These are phyloP conservation scores for Boloria selene DNA, from an alignment of 2,888 invertebrate genomes.

Conservation along the genomic window DNA sequence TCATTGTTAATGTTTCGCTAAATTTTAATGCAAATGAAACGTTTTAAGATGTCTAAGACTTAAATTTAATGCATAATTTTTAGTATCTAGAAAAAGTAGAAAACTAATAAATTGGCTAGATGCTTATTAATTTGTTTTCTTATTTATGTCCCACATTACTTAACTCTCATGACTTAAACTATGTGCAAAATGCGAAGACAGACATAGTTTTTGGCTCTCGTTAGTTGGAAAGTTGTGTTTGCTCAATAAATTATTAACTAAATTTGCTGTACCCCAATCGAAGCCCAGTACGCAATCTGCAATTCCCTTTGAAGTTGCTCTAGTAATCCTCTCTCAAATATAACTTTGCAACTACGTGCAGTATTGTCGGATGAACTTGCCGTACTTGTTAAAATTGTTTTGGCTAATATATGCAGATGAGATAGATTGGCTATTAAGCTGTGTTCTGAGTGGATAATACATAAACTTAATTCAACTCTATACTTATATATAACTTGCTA, in stretches of 20 bases:
- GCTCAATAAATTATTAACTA: constrained; percentile 12
- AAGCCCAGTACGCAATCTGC: constrained; percentile 21
- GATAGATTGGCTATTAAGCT: constrained; percentile 21
- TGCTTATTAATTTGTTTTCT: too few relatives aligned
- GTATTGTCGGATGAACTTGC: constrained; percentile 27
- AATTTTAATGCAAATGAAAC: too few relatives aligned
- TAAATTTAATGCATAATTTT: too few relatives aligned
- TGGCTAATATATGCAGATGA: constrained; percentile 20
- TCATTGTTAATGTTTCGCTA: too few relatives aligned
- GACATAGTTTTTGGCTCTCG: neutral
- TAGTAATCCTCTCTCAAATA: constrained; percentile 21
- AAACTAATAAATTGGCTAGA: too few relatives aligned
- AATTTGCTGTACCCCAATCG: constrained; percentile 16
- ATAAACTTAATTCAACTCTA: neutral
- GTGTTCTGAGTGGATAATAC: constrained; percentile 2
- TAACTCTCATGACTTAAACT: too few relatives aligned
- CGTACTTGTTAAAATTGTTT: constrained; percentile 24
- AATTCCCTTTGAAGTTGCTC: constrained; percentile 18
- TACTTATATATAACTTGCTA: neutral
- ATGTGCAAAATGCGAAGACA: too few relatives aligned
- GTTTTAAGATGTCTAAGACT: too few relatives aligned
- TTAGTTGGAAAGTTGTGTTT: constrained; percentile 4
- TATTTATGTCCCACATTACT: too few relatives aligned
- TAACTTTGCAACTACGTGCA: constrained; percentile 24
- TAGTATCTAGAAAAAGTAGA: too few relatives aligned